These are phyloP conservation scores for Protodeltote pygarga DNA, from an alignment of 2,888 invertebrate genomes.

Conservation along the genomic window DNA sequence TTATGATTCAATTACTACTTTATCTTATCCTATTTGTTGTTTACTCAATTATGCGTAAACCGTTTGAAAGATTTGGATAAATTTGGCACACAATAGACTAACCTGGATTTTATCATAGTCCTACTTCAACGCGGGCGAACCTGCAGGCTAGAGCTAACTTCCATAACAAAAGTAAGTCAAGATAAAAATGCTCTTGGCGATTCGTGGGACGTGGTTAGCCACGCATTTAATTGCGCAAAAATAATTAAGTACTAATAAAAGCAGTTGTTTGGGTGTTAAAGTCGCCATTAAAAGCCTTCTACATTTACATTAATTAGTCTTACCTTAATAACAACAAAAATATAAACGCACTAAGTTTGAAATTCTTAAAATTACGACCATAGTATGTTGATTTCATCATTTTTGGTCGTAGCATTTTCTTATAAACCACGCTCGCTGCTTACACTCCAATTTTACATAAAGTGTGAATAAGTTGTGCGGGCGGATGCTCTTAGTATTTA, in stretches of 20 bases:
- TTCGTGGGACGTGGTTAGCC: background rate
- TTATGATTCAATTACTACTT: background rate
- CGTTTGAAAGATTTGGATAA: no score
- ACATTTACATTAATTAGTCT: background rate
- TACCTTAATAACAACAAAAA: background rate
- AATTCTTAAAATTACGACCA: background rate
- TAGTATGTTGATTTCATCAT: background rate
- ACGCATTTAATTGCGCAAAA: slow-evolving; percentile 9
- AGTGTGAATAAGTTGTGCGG: slow-evolving; percentile 29
- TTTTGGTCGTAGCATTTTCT: slow-evolving; percentile 1
- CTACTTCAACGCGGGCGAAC: no score
- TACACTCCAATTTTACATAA: slow-evolving; percentile 4
- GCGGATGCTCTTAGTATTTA: slow-evolving; percentile 48
- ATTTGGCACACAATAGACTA: no score
- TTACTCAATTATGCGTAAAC: no score
- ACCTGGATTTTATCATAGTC: no score
- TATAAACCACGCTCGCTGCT: background rate
- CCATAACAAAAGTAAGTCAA: no score
- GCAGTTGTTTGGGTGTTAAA: background rate
- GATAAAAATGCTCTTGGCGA: no score
- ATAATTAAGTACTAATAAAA: slow-evolving; percentile 4
- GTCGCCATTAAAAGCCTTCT: background rate
- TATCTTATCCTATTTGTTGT: no score
- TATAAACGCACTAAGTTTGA: background rate
- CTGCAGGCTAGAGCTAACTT: no score